A percentile compares a stretch with the other conserved stretches of the same genome.
These are phyloP conservation scores for Silvanus unidentatus DNA, from an alignment of 2,888 invertebrate species.

Conservation along the genomic window DNA sequence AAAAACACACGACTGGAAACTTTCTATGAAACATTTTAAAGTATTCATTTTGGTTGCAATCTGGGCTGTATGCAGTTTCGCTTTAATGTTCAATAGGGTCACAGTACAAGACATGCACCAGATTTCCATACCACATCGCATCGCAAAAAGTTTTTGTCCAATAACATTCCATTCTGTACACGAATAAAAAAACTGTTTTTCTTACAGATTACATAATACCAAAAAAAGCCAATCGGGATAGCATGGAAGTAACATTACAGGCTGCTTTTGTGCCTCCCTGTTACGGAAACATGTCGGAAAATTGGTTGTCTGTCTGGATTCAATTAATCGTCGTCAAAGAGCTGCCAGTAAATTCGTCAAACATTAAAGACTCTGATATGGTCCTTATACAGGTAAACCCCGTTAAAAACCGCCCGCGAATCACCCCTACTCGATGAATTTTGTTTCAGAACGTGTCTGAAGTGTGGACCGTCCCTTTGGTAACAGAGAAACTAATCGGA, in stretches of 20 bases:
- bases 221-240: slow-evolving; percentile 36
- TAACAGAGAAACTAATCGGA: slow-evolving; percentile 55
- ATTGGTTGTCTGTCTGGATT: slow-evolving; percentile 49
- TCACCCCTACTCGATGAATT: too few species aligned
- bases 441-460: slow-evolving; percentile 49
- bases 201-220: slow-evolving; percentile 26
- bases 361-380: slow-evolving; percentile 36
- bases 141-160: slow-evolving; percentile 39
- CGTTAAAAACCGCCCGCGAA: too few species aligned
- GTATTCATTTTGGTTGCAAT: slow-evolving; percentile 54
- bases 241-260: slow-evolving; percentile 52
- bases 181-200: background rate
- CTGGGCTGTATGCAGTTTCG: slow-evolving; percentile 64
- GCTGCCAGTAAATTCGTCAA: slow-evolving; percentile 22
- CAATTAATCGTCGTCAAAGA: slow-evolving; percentile 39
- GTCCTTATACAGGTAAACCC: slow-evolving; percentile 40
- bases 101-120: slow-evolving; percentile 57
- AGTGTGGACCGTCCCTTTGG: slow-evolving; percentile 56
- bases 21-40: slow-evolving; percentile 40
- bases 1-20: background rate
- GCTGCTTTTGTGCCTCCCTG: slow-evolving; percentile 56
- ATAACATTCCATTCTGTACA: too few species aligned
- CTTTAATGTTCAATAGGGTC: slow-evolving; percentile 64
- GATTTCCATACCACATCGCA: slow-evolving; percentile 54
- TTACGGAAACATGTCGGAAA: slow-evolving; percentile 48